Evolutionary conservation across 2,888 invertebrate species (phyloP), one percentile per base, ranked within the genome.

Genomic region (Parnassius glacialis): DNA sequence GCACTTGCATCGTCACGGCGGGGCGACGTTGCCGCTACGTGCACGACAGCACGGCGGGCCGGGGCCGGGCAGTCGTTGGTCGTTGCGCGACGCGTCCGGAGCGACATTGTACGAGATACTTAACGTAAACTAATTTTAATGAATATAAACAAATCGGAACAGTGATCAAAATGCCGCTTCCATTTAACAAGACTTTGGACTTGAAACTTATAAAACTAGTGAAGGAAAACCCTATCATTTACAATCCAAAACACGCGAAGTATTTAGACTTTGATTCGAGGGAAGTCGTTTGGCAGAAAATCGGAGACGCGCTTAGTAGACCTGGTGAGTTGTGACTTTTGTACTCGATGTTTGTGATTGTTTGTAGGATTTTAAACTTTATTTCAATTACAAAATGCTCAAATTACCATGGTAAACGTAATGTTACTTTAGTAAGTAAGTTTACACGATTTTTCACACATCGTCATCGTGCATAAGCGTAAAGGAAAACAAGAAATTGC

Each of bases 261-360:
- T 87, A 87, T 64, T 64, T 83, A 60, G 84, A 87, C 58, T 80
- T 76, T 10, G 84, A 90, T 59, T 71, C 79, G 0, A 76, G 87
- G 44, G 89, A 89, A 70, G 84, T 86, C 0, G 72, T 83, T 43
- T 90, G 90, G 90, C 86, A 87, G 70, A 85, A 84, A 67, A 90
- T 90, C 41, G 89, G 87, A 9, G 89, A 89, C 54, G 65, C 71
- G 0, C 64, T 90, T 34, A 77, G 76, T 59, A 78, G 84, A 57
- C 85, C 90, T 44, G 84, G 89, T 89, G 67, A 83, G 83, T 81
- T 68, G 42, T 47, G 25, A 53, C 16, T 20, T 53, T 57, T 48
- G 9, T 10, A 52, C 60, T 55, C 25, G 48, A 44, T 13, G n/a
- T 9, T 54, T 41, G 34, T 42, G 10, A 9, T n/a, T 55, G 34